Conservation (phyloP, 2,888 invertebrate species). For the Gymnosoma rotundatum region DNA sequence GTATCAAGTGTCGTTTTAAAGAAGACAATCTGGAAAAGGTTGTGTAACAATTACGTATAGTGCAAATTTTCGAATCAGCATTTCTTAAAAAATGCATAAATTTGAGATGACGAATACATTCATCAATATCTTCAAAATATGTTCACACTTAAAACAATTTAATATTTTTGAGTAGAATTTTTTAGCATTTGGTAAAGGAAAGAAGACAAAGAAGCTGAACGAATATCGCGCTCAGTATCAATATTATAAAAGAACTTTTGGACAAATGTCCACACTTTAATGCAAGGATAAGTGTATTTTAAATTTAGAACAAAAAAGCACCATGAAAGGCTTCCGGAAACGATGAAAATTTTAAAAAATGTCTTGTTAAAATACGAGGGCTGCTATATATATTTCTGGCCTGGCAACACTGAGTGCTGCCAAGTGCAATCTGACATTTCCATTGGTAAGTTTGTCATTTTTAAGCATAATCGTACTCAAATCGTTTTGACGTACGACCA, state of each 20-base stretch:
- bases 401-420: too few relatives aligned
- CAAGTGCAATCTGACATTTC: too few relatives aligned
- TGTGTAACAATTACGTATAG: background rate
- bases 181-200: slow-evolving; percentile 13
- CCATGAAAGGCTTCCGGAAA: slow-evolving; percentile 12
- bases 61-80: slow-evolving; percentile 9
- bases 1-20: slow-evolving; percentile 1
- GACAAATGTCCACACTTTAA: slow-evolving; percentile 21
- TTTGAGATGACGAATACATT: slow-evolving; percentile 1
- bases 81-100: slow-evolving; percentile 18
- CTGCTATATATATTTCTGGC: too few relatives aligned
- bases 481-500: too few relatives aligned
- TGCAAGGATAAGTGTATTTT: slow-evolving; percentile 28
- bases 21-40: background rate
- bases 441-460: too few relatives aligned
- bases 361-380: background rate
- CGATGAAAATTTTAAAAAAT: slow-evolving; percentile 20
- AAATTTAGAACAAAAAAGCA: slow-evolving; percentile 8
- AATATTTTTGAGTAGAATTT: slow-evolving; percentile 11
- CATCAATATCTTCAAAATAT: background rate
- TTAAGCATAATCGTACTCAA: too few relatives aligned
- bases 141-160: slow-evolving; percentile 6
- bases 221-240: slow-evolving; percentile 4
- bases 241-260: slow-evolving; percentile 36
- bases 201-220: slow-evolving; percentile 20